Conservation (phyloP, 2,888 invertebrate genomes). For the Mythimna pallens region DNA sequence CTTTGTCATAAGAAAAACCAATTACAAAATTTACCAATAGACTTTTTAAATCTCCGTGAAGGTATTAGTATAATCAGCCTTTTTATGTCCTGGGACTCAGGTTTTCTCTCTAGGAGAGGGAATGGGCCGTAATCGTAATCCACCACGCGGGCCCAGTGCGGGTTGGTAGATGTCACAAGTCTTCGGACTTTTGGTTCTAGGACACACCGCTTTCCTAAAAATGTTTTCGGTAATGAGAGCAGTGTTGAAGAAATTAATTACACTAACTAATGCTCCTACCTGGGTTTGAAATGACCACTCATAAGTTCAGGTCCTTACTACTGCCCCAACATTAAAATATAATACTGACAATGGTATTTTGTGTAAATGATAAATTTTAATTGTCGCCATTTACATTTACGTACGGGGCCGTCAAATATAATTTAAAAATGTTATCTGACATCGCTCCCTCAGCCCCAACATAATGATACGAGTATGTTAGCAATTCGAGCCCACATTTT, state of each 20-base stretch:
- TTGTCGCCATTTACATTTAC: conserved; percentile 49
- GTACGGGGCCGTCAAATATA: conserved; percentile 55
- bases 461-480: conserved; percentile 67
- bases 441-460: conserved; percentile 62
- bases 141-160: too few relatives aligned
- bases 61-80: not conserved
- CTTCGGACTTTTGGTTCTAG: too few relatives aligned
- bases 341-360: conserved; percentile 19
- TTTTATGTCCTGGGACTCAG: too few relatives aligned
- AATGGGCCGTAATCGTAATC: too few relatives aligned
- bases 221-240: too few relatives aligned
- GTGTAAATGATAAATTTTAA: conserved; percentile 36
- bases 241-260: too few relatives aligned
- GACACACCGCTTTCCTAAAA: too few relatives aligned
- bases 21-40: not conserved
- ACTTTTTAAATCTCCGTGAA: not conserved
- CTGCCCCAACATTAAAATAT: not conserved
- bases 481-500: conserved; percentile 63
- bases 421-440: conserved; percentile 60
- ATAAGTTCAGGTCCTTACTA: too few relatives aligned
- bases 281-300: too few relatives aligned
- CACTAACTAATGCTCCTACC: too few relatives aligned
- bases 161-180: too few relatives aligned
- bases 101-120: too few relatives aligned
- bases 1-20: not conserved